These are phyloP conservation scores for Mythimna impura DNA, from an alignment of 2,888 invertebrate genomes.

Conservation along the genomic window DNA sequence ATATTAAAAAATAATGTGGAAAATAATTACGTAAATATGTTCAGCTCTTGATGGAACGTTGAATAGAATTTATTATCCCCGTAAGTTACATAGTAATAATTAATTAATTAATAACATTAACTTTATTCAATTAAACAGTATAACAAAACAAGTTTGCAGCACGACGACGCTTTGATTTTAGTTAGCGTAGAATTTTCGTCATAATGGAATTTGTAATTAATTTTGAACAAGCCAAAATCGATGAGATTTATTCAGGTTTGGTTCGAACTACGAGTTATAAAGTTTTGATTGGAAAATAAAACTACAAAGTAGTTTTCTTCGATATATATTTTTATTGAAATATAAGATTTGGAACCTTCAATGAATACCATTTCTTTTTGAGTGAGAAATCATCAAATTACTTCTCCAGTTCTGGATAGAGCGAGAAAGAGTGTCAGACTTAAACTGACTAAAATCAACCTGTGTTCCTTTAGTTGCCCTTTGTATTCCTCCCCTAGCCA, in stretches of 20 bases:
- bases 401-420: no score
- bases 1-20: neutral
- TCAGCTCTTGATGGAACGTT: neutral
- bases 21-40: neutral
- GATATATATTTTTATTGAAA: neutral
- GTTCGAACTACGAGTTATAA: constrained; percentile 7
- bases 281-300: constrained; percentile 40
- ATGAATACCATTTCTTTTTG: no score
- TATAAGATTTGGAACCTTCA: neutral
- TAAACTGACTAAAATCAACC: no score
- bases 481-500: no score
- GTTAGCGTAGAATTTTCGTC: constrained; percentile 5
- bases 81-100: neutral
- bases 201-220: constrained; percentile 42
- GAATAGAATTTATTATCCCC: neutral
- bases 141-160: constrained; percentile 6
- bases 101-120: constrained; percentile 1
- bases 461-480: no score
- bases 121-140: constrained; percentile 12
- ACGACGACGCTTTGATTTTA: constrained; percentile 13
- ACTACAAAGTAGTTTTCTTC: constrained; percentile 10
- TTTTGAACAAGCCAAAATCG: constrained; percentile 9
- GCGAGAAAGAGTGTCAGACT: no score
- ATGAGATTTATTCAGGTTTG: constrained; percentile 17
- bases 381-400: neutral